Base-by-base conservation (phyloP, 2,888 invertebrate genomes). In the Cephalotes varians region DNA sequence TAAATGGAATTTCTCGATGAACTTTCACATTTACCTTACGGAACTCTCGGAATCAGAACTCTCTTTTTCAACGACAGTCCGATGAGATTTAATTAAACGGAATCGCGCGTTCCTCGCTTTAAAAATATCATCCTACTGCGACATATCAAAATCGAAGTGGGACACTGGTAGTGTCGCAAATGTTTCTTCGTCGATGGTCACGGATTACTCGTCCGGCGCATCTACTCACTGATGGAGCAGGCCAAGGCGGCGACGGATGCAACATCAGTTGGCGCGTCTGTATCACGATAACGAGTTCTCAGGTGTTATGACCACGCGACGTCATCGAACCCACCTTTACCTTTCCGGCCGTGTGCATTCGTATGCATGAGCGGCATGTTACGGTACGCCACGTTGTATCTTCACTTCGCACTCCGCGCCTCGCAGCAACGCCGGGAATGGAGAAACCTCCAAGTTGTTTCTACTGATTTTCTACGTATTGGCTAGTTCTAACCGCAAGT, bases 241-340 rank as follows among this genome's bases (percentile, higher is more conserved):
- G 51, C 44, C 25, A 51, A 37, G 76, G 58, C 69, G 58, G 58
- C 85, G 81, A 10, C 21, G 2, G 21, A 76, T 87, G 82, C 84
- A 71, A 81, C 82, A 71, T 79, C 80, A 60, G 25, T 69, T 72
- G 64, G 34, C 77, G 69, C 49, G 80, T 69, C 81, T 76, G 49
- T 81, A 86, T 71, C 74, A 51, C 72, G 83, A 90, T 85, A 88
- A 88, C 83, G 62, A 87, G 81, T 88, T 77, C n/a, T 81, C 82
- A 86, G 81, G 85, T 89, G 85, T 90, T 89, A 87, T 85, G 87
- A 85, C 82, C 85, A 85, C 80, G 87, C 88, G 73, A 88, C 88
- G 85, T 89, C 88, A 88, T 85, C 84, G 73, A 84, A 83, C 82
- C 82, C 81, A 84, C 84, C 85, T 84, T 90, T 85, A 79, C 81